Evolutionary conservation across 1,140 invertebrate species (phyloP).

Genomic region (roundworm (Caenorhabditis elegans)): DNA sequence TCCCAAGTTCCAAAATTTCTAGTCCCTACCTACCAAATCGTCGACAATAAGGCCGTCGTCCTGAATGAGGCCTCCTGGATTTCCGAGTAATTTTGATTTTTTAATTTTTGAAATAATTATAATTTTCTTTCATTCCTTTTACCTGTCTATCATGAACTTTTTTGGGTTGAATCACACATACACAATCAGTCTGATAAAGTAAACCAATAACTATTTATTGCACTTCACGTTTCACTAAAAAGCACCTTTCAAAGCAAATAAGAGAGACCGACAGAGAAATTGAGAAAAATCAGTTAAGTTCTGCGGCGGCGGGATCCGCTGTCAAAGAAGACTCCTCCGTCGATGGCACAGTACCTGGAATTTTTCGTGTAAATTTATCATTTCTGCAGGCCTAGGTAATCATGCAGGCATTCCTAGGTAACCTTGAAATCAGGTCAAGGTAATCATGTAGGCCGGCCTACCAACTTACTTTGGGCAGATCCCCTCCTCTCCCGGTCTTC

Average conservation of each 20-base stretch:
- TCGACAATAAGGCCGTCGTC: background rate
- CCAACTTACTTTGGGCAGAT: constrained; percentile 34
- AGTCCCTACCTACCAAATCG: constrained; percentile 9
- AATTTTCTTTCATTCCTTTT: background rate
- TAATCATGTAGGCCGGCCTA: no score
- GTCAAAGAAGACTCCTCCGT: constrained; percentile 6
- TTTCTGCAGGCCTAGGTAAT: no score
- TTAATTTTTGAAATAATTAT: background rate
- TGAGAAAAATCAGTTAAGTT: background rate
- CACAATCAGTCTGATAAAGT: no score
- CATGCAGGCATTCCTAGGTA: no score
- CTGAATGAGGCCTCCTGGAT: background rate
- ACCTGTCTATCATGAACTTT: background rate
- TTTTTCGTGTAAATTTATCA: no score
- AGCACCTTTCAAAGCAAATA: background rate
- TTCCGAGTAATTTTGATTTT: background rate
- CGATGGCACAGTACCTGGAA: background rate
- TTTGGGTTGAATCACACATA: no score
- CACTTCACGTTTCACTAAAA: background rate
- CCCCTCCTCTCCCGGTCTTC: constrained; percentile 40
- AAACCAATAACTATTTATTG: constrained; percentile 23
- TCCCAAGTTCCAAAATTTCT: background rate
- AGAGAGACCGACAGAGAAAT: background rate
- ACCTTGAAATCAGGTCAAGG: no score
- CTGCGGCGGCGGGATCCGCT: background rate